Evolutionary conservation across 64 coral and sea anemone species (phyloP), one percentile per base, ranked within the genome.

Genomic region (Acropora tenuis): DNA sequence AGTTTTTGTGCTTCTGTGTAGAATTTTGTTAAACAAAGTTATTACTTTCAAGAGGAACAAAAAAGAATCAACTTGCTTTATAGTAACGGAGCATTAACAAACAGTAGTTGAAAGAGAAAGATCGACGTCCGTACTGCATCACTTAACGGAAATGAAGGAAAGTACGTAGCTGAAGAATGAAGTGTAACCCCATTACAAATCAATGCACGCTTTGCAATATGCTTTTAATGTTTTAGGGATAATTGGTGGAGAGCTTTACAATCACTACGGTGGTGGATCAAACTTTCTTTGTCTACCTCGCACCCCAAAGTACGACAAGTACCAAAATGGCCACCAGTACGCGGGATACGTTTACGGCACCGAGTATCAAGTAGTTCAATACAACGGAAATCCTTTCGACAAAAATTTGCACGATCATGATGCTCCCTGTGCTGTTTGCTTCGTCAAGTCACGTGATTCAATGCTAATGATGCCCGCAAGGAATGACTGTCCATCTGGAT

Each of bases 401-500:
- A 48, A 71, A 52, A 20, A 55, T 52, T 48, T 87, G 41, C 49
- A 87, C 18, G 2, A 87, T 57, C 85, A 87, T 74, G 85, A 87
- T 8, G 71, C 71, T 61, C 72, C 80, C 3, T 91, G 80, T 30
- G 53, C 73, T 74, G 90, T 84, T 7, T 91, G 90, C 50, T 77
- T 76, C 6, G 90, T 91, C 9, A 45, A 13, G 49, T 74, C 52
- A 63, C 90, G 89, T 69, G 47, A 50, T 30, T 47, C 90, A 55
- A 73, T 66, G 53, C 1, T 91, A 69, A 91, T 91, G 80, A 84
- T 84, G n/a, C 90, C 90, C 40, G 90, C 69, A 2, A 91, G 77
- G 40, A 82, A 91, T 45, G 90, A 91, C 67, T 91, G 90, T 83
- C 71, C 71, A 12, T 50, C 80, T 50, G 90, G 90, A 84, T 91